Evolutionary conservation across 1,140 invertebrate genomes (phyloP), one percentile per base, ranked within the genome.

Genomic region (Camponotus pennsylvanicus): DNA sequence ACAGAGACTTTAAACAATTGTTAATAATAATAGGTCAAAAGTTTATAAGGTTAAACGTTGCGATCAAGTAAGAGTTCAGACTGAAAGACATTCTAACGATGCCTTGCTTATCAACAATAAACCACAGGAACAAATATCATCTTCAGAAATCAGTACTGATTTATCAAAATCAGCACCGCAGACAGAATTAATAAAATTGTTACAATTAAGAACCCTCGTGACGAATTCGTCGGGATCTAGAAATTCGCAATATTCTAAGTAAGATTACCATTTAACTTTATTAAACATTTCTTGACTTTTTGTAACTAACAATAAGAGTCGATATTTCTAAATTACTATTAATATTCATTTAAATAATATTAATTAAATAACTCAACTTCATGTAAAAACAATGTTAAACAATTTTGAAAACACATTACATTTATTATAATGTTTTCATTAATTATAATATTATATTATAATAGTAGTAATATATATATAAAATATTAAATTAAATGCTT

Each of bases 201-300:
- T 52, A 4, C 49, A 15, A 15, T 18, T 18, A 18, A n/a, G 7
- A 15, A 13, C 3, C 8, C 5, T 11, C 2, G 21, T 70, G 27
- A 70, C 1, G 6, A 7, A 0, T 7, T 32, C 42, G n/a, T 18
- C 21, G 6, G 21, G 32, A 1, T 3, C 11, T 27, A 27, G 0
- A 15, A 75, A 21, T 37, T 9, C 13, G 5, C 9, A 13, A 55
- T n/a, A 3, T 55, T 42, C 7, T 6, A 76, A 57, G 73, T 76
- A 18, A 6, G 55, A 40, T 75, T 42, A 59, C 15, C n/a, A 15
- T 42, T 76, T 63, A 77, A 59, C 37, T 21, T 73, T 42, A 40
- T 42, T 55, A 34, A 57, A n/a, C 3, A 7, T 55, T 55, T 11
- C 27, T 7, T 55, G 18, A 32, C 6, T 45, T 7, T 15, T 15